Conservation (phyloP, 1,140 invertebrate genomes). For the Trachymyrmex cornetzi region DNA sequence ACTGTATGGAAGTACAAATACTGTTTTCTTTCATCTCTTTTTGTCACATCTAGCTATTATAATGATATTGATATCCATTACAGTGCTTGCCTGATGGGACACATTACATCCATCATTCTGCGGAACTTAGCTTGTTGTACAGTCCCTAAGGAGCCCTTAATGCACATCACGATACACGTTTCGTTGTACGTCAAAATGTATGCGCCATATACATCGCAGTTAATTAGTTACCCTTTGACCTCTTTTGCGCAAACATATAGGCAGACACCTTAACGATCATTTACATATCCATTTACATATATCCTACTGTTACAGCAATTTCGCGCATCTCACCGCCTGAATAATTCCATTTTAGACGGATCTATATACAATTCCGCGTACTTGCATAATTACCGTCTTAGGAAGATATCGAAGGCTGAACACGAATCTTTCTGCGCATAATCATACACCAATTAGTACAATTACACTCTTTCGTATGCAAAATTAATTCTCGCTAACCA, state of each 20-base stretch:
- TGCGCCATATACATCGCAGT: conserved; percentile 55
- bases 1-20: neutral
- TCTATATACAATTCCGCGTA: conserved; percentile 20
- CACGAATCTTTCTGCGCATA: conserved; percentile 33
- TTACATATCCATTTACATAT: conserved; percentile 65
- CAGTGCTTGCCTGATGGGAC: conserved; percentile 8
- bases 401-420: conserved; percentile 2
- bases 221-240: conserved; percentile 62
- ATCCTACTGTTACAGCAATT: conserved; percentile 54
- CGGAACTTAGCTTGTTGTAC: conserved; percentile 57
- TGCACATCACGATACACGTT: conserved; percentile 63
- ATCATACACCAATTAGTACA: conserved; percentile 9
- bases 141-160: conserved; percentile 67
- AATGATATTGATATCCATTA: conserved; percentile 41
- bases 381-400: conserved; percentile 41
- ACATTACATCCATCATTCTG: conserved; percentile 72
- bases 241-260: conserved; percentile 52
- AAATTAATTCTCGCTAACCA: conserved; percentile 17
- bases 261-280: conserved; percentile 58
- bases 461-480: conserved; percentile 10
- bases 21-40: neutral
- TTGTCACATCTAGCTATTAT: conserved; percentile 17
- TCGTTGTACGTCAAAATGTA: conserved; percentile 54
- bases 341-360: conserved; percentile 43
- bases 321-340: conserved; percentile 30